Evolutionary conservation across 92 coral and sea anemone species (phyloP), one percentile per base, ranked within the genome.

Genomic region (Heteractis magnifica): DNA sequence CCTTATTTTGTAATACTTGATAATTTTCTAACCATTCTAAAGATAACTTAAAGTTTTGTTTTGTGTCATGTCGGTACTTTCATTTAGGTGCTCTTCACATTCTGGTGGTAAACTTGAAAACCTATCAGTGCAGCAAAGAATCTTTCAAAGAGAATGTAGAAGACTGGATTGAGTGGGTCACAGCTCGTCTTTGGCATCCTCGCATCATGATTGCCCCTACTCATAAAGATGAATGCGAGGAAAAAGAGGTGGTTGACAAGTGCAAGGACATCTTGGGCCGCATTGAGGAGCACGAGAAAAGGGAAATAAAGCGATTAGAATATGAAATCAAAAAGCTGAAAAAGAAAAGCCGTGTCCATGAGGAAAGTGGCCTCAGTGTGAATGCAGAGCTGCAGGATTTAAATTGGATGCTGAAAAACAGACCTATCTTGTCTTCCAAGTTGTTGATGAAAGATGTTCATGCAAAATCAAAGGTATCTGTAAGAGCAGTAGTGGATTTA

Each of bases 141-240:
- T 77, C 82, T 49, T 95, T 92, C 72, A 72, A 87, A 49, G 85
- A 80, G 64, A 88, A 90, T 87, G 94, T 90, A 64, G 94, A 95
- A 80, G 94, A 94, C 79, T 95, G 98, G 98, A 84, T 95, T 13
- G 91, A 91, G 56, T 78, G 93, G 82, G 94, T 94, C 12, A 87
- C 94, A 19, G 91, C 94, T 4, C 94, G 94, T 18, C 87, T 95
- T 20, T 81, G 73, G 53, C 86, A 87, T 68, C 98, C 98, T 15
- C 87, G 96, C 48, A 79, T 95, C 88, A 89, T 95, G 94, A 72
- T 95, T 65, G 98, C 94, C 1, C 93, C 95, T 4, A 95, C 98
- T 10, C 98, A 95, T 52, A 75, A 87, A 51, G 98, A 95, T 75
- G 87, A 88, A 51, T 94, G 94, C 49, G 77, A 52, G 5, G 79